Conservation (phyloP, 2,888 invertebrate species). For the Portevinia maculata region DNA sequence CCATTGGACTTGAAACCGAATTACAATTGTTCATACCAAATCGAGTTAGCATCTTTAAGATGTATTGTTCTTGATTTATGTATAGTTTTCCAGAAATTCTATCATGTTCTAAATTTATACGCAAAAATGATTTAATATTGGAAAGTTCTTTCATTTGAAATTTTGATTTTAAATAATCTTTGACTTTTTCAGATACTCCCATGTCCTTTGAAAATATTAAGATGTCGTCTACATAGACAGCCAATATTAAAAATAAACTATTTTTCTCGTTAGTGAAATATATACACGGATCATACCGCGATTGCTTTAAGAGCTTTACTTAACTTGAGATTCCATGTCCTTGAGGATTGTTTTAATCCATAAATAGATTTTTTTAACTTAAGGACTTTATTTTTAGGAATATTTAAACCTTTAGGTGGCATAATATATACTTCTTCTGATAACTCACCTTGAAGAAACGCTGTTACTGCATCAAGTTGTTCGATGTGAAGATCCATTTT, state of each 20-base stretch:
- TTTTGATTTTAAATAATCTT: neutral
- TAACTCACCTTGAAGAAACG: too few relatives aligned
- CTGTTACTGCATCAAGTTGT: neutral
- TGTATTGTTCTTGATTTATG: slow-evolving; percentile 26
- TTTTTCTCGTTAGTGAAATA: slow-evolving; percentile 18
- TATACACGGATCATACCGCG: slow-evolving; percentile 17
- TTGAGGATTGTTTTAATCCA: slow-evolving; percentile 20
- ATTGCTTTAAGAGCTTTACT: slow-evolving; percentile 3
- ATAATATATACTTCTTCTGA: neutral
- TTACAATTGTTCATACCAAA: slow-evolving; percentile 16
- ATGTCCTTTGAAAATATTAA: neutral
- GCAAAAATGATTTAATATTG: neutral
- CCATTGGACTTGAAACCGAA: slow-evolving; percentile 23
- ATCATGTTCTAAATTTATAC: neutral
- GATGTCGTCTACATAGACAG: neutral
- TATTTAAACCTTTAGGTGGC: neutral
- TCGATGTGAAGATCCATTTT: neutral
- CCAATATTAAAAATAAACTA: neutral
- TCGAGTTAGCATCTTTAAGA: slow-evolving; percentile 14
- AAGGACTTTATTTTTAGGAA: slow-evolving; percentile 7
- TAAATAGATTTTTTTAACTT: slow-evolving; percentile 14
- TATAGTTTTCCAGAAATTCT: slow-evolving; percentile 3
- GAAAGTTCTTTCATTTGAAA: neutral
- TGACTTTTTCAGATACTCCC: neutral
- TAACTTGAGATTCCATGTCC: slow-evolving; percentile 14